Percentiles rank a stretch among this genome's conserved stretches.
Conservation (phyloP, 1,140 invertebrate genomes). For the Pseudomyrmex sp. region DNA sequence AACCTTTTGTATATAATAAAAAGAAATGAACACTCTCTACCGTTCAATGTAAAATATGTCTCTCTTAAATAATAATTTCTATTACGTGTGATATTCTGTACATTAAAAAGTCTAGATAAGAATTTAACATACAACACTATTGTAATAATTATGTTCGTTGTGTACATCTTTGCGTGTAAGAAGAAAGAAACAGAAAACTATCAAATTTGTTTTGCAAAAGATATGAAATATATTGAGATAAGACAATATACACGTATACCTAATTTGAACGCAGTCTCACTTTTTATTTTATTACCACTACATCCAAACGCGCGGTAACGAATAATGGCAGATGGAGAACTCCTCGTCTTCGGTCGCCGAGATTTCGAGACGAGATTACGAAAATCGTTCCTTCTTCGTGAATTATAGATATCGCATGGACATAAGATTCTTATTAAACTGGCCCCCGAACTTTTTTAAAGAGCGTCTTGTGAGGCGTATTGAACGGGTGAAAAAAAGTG, state of each 20-base stretch:
- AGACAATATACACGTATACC: conserved; percentile 63
- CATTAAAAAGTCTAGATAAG: conserved; percentile 70
- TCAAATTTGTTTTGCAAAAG: conserved; percentile 81
- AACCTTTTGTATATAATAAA: too few relatives aligned
- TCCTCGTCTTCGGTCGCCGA: conserved; percentile 27
- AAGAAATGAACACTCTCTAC: too few relatives aligned
- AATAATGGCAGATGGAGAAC: conserved; percentile 24
- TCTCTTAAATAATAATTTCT: conserved; percentile 64
- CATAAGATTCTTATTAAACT: conserved; percentile 66
- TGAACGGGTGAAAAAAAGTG: conserved; percentile 61
- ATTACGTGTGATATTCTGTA: conserved; percentile 83
- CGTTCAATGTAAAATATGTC: conserved; percentile 76
- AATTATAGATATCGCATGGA: conserved; percentile 69
- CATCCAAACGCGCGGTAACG: background rate
- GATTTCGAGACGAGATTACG: conserved; percentile 69
- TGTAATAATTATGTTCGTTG: conserved; percentile 76
- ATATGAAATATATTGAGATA: conserved; percentile 80
- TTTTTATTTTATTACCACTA: conserved; percentile 25
- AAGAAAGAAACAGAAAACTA: conserved; percentile 38
- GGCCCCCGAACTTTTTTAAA: conserved; percentile 35
- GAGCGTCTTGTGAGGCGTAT: conserved; percentile 56
- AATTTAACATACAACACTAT: conserved; percentile 53
- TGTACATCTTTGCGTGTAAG: conserved; percentile 76
- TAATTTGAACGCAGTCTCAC: conserved; percentile 49
- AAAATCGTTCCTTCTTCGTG: conserved; percentile 61